A percentile compares a stretch with the other conserved stretches of the same genome.
Evolutionary conservation across 2,888 invertebrate genomes (phyloP).

Genomic region (Epinotia brunnichana): DNA sequence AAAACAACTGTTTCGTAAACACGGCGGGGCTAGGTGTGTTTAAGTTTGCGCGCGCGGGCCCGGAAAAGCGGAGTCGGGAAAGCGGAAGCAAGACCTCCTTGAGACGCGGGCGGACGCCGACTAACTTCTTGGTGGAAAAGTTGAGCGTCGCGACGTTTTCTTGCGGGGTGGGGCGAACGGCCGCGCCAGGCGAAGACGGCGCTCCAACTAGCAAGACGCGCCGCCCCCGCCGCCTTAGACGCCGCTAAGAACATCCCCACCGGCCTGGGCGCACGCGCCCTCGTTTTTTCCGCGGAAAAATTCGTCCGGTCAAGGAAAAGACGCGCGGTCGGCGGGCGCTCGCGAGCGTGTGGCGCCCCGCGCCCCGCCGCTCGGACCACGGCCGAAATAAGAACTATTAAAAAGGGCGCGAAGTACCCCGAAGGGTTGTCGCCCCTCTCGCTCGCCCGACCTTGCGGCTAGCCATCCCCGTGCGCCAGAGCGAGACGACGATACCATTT

Average conservation of each 20-base stretch:
- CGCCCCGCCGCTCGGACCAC: conserved; percentile 69
- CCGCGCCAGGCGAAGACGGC: conserved; percentile 82
- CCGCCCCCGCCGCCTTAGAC: conserved; percentile 84
- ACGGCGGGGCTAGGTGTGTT: conserved; percentile 44
- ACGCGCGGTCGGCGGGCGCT: conserved; percentile 64
- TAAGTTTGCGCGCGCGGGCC: conserved; percentile 48
- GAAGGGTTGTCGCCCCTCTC: conserved; percentile 74
- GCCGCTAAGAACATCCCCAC: conserved; percentile 82
- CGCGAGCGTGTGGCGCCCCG: conserved; percentile 45
- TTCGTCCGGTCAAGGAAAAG: conserved; percentile 82
- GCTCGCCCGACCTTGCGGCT: conserved; percentile 72
- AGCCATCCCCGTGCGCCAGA: conserved; percentile 74
- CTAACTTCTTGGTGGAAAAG: conserved; percentile 85
- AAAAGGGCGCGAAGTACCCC: conserved; percentile 76
- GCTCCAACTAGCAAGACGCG: conserved; percentile 83
- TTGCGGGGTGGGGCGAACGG: conserved; percentile 83
- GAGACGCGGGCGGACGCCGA: conserved; percentile 84
- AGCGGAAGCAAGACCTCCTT: conserved; percentile 81
- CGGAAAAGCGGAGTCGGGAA: conserved; percentile 67
- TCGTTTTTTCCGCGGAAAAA: conserved; percentile 83
- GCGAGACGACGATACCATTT: conserved; percentile 74
- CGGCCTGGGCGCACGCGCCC: conserved; percentile 81
- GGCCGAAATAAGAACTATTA: conserved; percentile 79
- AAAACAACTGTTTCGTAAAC: conserved; percentile 46
- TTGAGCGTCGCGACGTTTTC: conserved; percentile 82